Evolutionary conservation across 2,797 vertebrate genomes (phyloP), one percentile per base, ranked within the genome.

Genomic region (Australoheros facetus): DNA sequence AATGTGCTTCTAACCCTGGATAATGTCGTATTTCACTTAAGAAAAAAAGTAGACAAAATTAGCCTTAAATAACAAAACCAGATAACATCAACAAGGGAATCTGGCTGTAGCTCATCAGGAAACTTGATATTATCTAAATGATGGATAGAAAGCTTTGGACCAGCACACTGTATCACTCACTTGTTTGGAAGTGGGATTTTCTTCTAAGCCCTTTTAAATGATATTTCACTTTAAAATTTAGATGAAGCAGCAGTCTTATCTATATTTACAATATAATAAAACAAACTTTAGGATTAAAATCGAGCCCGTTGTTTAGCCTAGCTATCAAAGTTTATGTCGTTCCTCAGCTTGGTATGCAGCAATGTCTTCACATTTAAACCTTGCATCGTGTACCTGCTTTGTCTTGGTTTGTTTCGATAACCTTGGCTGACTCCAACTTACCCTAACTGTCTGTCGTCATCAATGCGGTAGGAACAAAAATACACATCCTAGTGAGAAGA

Each of bases 321-420:
- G 5, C 8, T 79, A 39, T 42, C n/a, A 34, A 26, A 45, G 56
- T 17, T 76, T 3, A n/a, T 73, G 16, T 56, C 71, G 26, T 10
- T 57, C 17, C 62, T 73, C 0, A 6, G 26, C 32, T 62, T 26
- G 11, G 28, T 45, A 14, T 59, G 23, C 2, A 51, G 66, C 21
- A 21, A 23, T 11, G 37, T 23, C 57, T 59, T 66, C 48, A 72
- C 57, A 77, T 78, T 56, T 73, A 64, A 80, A 64, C 71, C 16
- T 72, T 75, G 53, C 21, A 32, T 89, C 75, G 19, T 30, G 80
- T 69, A 72, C 16, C 69, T 42, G 53, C 70, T 21, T 42, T 53
- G 45, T 56, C 9, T 79, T 77, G 56, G 74, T 88, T 82, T 81
- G 45, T 11, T 14, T 3, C 57, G 59, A 78, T 73, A 79, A 76